Percentiles rank a stretch among this genome's conserved stretches.
Conservation (phyloP, 2,113 vertebrate species). For the Callipepla squamata region DNA sequence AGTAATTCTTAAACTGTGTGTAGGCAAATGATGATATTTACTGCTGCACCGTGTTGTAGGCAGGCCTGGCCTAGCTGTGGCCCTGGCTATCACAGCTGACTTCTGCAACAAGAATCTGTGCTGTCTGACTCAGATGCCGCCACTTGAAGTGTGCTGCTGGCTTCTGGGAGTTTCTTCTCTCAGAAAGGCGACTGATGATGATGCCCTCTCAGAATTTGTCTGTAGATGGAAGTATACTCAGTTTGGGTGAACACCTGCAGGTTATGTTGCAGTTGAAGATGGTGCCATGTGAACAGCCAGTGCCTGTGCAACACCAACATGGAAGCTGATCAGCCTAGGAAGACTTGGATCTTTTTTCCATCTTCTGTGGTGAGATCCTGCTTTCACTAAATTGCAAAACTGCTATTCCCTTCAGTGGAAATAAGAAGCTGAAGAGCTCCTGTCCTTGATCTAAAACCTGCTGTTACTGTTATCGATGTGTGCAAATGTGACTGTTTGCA, state of each 20-base stretch:
- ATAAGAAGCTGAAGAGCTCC: not conserved
- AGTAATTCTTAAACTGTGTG: not conserved
- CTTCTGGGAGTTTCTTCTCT: not conserved
- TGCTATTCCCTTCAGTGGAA: not conserved
- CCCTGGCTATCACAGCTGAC: accelerated
- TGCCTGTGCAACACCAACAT: not conserved
- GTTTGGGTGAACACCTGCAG: not conserved
- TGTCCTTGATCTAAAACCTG: not conserved
- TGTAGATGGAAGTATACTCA: not conserved
- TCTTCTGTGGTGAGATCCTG: not conserved
- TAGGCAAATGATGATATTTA: not conserved
- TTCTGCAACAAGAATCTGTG: not conserved
- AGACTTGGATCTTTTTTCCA: not conserved
- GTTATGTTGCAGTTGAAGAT: not conserved
- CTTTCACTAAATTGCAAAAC: not conserved
- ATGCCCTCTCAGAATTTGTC: accelerated
- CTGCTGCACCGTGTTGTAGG: accelerated
- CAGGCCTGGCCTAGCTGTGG: not conserved
- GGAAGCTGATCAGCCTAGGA: not conserved
- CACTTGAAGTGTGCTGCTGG: not conserved
- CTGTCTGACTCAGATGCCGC: not conserved
- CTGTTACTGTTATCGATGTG: not conserved
- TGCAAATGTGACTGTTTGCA: not conserved
- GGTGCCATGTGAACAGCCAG: not conserved
- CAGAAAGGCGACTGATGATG: accelerated